Conservation (phyloP, 2,888 invertebrate genomes). For the Philereme vetulata region DNA sequence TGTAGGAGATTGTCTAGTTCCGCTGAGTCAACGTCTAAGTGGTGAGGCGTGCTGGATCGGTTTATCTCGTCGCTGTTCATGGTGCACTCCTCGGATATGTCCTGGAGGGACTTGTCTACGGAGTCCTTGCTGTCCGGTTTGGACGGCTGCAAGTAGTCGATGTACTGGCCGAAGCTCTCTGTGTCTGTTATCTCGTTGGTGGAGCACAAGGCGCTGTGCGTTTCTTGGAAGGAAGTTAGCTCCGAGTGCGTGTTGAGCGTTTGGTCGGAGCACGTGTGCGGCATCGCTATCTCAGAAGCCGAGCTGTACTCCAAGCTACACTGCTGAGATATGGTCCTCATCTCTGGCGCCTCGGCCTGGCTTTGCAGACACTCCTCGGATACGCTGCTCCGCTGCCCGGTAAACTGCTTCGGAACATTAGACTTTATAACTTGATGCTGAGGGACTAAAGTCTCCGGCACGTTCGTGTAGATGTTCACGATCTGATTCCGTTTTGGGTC, state of each 20-base stretch:
- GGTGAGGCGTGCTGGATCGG: slow-evolving; percentile 61
- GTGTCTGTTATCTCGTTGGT: slow-evolving; percentile 80
- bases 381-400: slow-evolving; percentile 69
- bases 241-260: slow-evolving; percentile 79
- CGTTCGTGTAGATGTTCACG: slow-evolving; percentile 86
- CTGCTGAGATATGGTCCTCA: slow-evolving; percentile 88
- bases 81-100: slow-evolving; percentile 77
- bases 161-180: slow-evolving; percentile 79
- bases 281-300: slow-evolving; percentile 81
- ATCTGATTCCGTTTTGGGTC: slow-evolving; percentile 69
- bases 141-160: slow-evolving; percentile 71
- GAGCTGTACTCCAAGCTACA: slow-evolving; percentile 89
- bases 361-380: slow-evolving; percentile 77
- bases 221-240: slow-evolving; percentile 76
- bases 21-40: slow-evolving; percentile 50
- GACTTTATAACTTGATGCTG: slow-evolving; percentile 83
- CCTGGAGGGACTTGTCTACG: slow-evolving; percentile 72
- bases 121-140: slow-evolving; percentile 67
- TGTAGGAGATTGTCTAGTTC: slow-evolving; percentile 68
- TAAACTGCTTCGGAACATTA: slow-evolving; percentile 59
- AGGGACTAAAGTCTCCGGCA: slow-evolving; percentile 85
- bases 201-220: slow-evolving; percentile 76
- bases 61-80: slow-evolving; percentile 75
- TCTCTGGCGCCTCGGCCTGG: slow-evolving; percentile 74
- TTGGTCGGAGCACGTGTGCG: slow-evolving; percentile 79